phyloP scores from a whole-genome alignment of 2,888 invertebrate genomes.

The Rhimphoctona megacephalus region DNA sequence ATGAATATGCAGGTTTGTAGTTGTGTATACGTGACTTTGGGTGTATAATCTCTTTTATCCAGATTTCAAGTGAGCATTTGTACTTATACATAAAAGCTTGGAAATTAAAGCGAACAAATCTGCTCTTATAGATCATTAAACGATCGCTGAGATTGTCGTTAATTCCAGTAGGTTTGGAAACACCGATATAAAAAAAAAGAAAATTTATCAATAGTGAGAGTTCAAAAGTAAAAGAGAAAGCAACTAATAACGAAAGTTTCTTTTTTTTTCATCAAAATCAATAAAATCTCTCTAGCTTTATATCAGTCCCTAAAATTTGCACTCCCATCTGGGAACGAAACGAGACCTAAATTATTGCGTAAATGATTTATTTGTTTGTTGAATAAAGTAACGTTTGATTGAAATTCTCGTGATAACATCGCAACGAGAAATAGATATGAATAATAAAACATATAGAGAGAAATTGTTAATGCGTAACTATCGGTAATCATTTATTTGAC shows the following conservation, averaged over 20 bases:
- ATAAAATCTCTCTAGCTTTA: background rate
- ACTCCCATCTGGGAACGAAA: background rate
- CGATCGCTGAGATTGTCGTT: background rate
- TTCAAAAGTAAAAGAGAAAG: background rate
- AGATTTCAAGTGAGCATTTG: conserved; percentile 13
- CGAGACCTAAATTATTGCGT: background rate
- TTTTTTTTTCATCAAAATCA: background rate
- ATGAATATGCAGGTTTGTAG: background rate
- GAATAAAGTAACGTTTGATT: background rate
- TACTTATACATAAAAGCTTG: conserved; percentile 27
- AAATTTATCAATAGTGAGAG: background rate
- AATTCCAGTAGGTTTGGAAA: no score
- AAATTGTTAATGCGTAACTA: background rate
- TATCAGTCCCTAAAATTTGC: background rate
- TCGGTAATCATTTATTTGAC: background rate
- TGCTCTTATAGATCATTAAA: background rate
- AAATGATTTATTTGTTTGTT: background rate
- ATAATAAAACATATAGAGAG: background rate
- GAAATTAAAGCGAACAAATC: conserved; percentile 24
- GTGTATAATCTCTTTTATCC: conserved; percentile 12
- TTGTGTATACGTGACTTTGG: background rate
- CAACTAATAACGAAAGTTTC: background rate
- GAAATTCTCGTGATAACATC: background rate
- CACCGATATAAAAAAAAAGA: background rate
- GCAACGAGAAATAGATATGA: background rate